A percentile compares a stretch with the other conserved stretches of the same genome.
Evolutionary conservation across 2,797 vertebrate species (phyloP).

Genomic region (Salmo trutta): DNA sequence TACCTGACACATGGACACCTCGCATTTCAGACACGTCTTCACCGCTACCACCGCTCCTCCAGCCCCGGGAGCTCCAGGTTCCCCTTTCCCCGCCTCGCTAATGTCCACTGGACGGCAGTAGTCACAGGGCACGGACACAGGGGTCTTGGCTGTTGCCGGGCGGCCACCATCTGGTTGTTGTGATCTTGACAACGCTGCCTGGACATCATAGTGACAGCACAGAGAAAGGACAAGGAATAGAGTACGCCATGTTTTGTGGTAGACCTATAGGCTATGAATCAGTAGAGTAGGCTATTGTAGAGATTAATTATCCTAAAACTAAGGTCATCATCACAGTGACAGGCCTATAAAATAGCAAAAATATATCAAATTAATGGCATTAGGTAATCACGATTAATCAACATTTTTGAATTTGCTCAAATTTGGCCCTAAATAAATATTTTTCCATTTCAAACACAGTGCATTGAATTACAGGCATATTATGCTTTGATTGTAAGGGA

Average conservation of each 20-base stretch:
- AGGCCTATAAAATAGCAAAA: too few relatives aligned
- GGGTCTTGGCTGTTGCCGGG: background rate
- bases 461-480: too few relatives aligned
- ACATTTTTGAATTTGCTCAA: too few relatives aligned
- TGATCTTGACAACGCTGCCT: background rate
- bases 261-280: background rate
- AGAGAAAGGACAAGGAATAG: background rate
- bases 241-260: background rate
- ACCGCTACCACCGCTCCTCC: conserved; percentile 48
- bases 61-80: background rate
- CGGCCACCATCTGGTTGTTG: background rate
- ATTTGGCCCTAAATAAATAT: too few relatives aligned
- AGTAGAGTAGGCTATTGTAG: background rate
- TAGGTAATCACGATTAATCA: too few relatives aligned
- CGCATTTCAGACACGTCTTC: conserved; percentile 79
- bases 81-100: background rate
- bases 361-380: too few relatives aligned
- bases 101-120: conserved; percentile 54
- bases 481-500: too few relatives aligned
- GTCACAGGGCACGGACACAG: conserved; percentile 59
- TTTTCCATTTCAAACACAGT: too few relatives aligned
- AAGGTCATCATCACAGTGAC: too few relatives aligned
- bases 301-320: background rate
- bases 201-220: background rate
- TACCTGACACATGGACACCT: conserved; percentile 76